Conservation (phyloP, 2,113 vertebrate genomes). For the Tachycineta bicolor region DNA sequence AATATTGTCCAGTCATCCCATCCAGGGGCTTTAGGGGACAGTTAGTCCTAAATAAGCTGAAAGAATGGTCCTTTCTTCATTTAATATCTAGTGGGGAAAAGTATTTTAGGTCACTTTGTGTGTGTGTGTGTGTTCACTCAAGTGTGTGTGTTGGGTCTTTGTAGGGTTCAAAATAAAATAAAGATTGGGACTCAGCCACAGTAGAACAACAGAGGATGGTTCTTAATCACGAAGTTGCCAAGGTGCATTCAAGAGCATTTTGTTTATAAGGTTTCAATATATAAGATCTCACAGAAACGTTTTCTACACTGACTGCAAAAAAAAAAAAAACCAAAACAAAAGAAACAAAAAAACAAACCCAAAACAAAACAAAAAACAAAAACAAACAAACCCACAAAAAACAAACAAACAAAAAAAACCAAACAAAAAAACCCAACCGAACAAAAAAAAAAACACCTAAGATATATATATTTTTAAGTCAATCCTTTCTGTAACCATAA, state of each 20-base stretch:
- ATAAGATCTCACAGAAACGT: slow-evolving; percentile 20
- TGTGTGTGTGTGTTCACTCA: background rate
- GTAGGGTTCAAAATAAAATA: background rate
- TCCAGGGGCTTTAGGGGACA: background rate
- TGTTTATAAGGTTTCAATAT: background rate
- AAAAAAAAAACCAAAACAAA: background rate
- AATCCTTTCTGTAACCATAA: too few species aligned
- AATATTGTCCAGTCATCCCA: background rate
- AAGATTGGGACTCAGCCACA: accelerated
- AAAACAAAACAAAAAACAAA: slow-evolving; percentile 29
- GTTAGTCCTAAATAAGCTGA: background rate
- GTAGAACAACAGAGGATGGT: background rate
- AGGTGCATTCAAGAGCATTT: background rate
- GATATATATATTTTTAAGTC: too few species aligned
- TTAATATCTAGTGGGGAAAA: background rate
- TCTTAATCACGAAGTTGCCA: background rate
- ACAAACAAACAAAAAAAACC: too few species aligned
- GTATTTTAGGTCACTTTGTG: background rate
- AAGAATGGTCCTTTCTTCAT: background rate
- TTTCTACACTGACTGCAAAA: background rate
- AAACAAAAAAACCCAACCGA: too few species aligned
- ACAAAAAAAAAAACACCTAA: too few species aligned
- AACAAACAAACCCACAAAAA: too few species aligned
- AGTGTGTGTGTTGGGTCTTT: background rate
- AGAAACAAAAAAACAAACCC: background rate